phyloP scores from a whole-genome alignment of 1,140 invertebrate genomes.

The Magallana gigas region DNA sequence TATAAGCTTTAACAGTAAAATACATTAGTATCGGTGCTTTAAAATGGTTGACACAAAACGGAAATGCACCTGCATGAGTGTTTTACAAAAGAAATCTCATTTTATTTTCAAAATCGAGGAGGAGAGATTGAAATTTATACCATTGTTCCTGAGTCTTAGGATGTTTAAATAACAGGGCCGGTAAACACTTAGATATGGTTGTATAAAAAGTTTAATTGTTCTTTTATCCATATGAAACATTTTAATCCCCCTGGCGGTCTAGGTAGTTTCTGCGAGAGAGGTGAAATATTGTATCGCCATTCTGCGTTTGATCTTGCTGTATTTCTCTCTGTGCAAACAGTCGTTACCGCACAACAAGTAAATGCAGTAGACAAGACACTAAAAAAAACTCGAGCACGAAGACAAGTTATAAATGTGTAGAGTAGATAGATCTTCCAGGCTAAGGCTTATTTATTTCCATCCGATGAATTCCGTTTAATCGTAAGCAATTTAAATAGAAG shows the following conservation, averaged over 20 bases:
- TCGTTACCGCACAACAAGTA: slow-evolving; percentile 11
- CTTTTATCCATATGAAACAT: not conserved
- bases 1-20: too few species aligned
- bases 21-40: too few species aligned
- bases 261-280: not conserved
- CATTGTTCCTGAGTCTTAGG: not conserved
- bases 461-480: slow-evolving; percentile 1
- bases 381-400: slow-evolving; percentile 1
- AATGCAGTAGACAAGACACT: not conserved
- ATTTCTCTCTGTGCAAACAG: slow-evolving; percentile 3
- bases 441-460: slow-evolving; percentile 5
- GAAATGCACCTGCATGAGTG: too few species aligned
- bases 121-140: not conserved
- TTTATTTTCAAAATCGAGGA: too few species aligned
- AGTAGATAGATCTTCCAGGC: not conserved
- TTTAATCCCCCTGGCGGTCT: not conserved
- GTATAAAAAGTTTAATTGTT: slow-evolving; percentile 31
- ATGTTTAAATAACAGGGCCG: not conserved
- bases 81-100: too few species aligned
- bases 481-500: slow-evolving; percentile 13
- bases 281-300: not conserved
- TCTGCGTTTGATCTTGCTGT: not conserved
- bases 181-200: not conserved
- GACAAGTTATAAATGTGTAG: slow-evolving; percentile 24
- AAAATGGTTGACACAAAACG: too few species aligned